These are phyloP conservation scores for Cosmorhoe ocellata DNA, from an alignment of 2,888 invertebrate genomes.

Conservation along the genomic window DNA sequence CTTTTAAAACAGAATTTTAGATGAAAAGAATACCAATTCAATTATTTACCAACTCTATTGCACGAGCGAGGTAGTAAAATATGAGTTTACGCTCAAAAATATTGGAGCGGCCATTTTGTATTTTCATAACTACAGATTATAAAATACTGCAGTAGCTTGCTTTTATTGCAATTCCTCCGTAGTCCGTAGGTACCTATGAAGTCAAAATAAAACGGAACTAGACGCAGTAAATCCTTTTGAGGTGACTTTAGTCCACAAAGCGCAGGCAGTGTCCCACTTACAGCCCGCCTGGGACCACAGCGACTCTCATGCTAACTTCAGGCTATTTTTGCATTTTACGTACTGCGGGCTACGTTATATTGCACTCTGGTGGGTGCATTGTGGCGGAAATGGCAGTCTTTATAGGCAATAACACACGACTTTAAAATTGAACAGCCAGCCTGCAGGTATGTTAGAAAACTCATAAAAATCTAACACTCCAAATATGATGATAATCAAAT, in stretches of 20 bases:
- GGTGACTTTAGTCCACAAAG: slow-evolving; percentile 4
- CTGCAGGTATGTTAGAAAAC: no score
- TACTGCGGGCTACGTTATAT: background rate
- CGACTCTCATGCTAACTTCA: slow-evolving; percentile 5
- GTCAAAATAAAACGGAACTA: slow-evolving; percentile 4
- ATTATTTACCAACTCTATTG: no score
- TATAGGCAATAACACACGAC: background rate
- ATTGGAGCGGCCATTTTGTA: no score
- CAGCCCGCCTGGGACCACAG: slow-evolving; percentile 4
- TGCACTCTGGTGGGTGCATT: background rate
- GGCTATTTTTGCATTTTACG: slow-evolving; percentile 2
- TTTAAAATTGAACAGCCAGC: no score
- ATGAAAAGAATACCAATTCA: no score
- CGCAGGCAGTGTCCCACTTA: slow-evolving; percentile 3
- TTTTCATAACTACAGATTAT: no score
- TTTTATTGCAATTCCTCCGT: no score
- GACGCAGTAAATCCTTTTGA: slow-evolving; percentile 5
- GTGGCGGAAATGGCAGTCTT: background rate
- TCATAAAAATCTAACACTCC: no score
- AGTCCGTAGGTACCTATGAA: background rate
- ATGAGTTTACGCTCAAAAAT: background rate
- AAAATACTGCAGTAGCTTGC: no score
- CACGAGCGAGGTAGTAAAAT: no score
- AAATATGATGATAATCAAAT: no score
- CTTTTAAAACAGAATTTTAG: no score